Evolutionary conservation across 2,888 invertebrate species (phyloP), one percentile per base, ranked within the genome.

Genomic region (Cheilosia pagana): DNA sequence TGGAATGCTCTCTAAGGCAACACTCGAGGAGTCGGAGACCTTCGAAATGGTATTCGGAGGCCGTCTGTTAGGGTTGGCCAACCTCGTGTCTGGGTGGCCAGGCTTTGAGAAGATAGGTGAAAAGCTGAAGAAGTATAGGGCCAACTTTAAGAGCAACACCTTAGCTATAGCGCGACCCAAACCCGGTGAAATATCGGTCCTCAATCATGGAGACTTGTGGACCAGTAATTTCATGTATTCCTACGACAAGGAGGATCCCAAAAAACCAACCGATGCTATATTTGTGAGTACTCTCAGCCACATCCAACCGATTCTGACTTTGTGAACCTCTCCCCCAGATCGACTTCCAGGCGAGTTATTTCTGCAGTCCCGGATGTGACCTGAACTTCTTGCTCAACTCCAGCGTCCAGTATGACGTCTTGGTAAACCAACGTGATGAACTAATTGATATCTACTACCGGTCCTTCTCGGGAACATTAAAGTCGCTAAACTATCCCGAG

Each of bases 201-300:
- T 93, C 16, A 93, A 93, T 86, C 93, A 93, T 78, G 93, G 93
- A 1, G 93, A 93, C 88, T 88, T 93, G 2, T 93, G 93, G 93
- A 89, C 92, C 0, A 93, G 93, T 81, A 93, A 93, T 86, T 91
- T 93, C 25, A 77, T 77, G 77, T 76, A 45, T 12, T 19, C 19
- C 53, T 77, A 71, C 35, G 71, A 70, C 45, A 25, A 63, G 23
- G 39, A 89, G 88, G 85, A 89, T 62, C 88, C 90, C 5, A 45
- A 12, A 10, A 53, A 62, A 2, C 77, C 77, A 1, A n/a, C n/a
- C 0, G 48, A 70, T 28, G 89, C 92, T 12, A 90, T 89, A 82
- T 92, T 93, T 79, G 92, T 92, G 89, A 89, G 90, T 89, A n/a
- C 35, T 35, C 12, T 3, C 3, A 35, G 12, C 35, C 7, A 25